Evolutionary conservation across 2,888 invertebrate genomes (phyloP).

Genomic region (Apeira syringaria): DNA sequence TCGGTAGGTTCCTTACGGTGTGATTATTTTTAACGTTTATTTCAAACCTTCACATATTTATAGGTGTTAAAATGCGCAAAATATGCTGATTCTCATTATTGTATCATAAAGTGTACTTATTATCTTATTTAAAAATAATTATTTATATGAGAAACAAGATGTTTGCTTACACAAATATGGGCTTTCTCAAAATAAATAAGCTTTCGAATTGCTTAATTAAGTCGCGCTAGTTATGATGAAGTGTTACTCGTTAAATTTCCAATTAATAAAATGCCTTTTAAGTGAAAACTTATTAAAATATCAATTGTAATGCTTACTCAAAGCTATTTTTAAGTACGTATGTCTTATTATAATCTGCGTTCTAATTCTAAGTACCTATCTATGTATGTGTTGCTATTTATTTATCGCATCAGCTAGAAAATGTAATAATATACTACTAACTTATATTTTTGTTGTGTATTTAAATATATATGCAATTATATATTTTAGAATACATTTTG

Average conservation of each 20-base stretch:
- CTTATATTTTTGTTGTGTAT: too few relatives aligned
- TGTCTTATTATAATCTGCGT: too few relatives aligned
- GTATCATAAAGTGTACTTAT: slow-evolving; percentile 37
- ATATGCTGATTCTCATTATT: slow-evolving; percentile 44
- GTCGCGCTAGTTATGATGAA: slow-evolving; percentile 5
- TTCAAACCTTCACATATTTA: slow-evolving; percentile 53
- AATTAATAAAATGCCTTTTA: background rate
- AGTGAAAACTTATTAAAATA: background rate
- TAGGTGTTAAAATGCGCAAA: slow-evolving; percentile 61
- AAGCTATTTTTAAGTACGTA: too few relatives aligned
- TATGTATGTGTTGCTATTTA: too few relatives aligned
- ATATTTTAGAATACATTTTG: too few relatives aligned
- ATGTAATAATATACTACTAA: too few relatives aligned
- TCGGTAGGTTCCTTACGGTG: slow-evolving; percentile 38
- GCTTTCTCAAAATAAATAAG: slow-evolving; percentile 18
- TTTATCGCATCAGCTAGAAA: too few relatives aligned
- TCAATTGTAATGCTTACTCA: background rate
- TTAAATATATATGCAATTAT: too few relatives aligned
- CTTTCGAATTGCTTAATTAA: slow-evolving; percentile 27
- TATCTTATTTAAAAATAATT: slow-evolving; percentile 43
- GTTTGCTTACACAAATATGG: slow-evolving; percentile 21
- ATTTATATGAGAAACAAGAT: slow-evolving; percentile 22
- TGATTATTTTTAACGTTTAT: slow-evolving; percentile 36
- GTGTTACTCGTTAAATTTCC: slow-evolving; percentile 2
- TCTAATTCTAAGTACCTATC: too few relatives aligned